A percentile compares a stretch with the other conserved stretches of the same genome.
Conservation (phyloP, 2,888 invertebrate genomes). For the Lathronympha strigana region DNA sequence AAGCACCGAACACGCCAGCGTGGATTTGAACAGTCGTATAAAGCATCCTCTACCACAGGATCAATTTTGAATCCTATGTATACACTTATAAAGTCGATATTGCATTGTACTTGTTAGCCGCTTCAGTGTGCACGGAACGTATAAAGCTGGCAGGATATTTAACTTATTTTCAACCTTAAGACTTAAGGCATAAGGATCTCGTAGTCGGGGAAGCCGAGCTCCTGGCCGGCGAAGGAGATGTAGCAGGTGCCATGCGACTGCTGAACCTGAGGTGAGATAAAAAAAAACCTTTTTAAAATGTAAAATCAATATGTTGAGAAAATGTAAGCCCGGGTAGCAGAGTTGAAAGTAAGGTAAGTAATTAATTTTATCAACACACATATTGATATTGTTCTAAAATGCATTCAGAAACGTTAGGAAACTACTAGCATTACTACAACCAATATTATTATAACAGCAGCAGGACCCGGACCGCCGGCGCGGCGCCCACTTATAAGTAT, state of each 20-base stretch:
- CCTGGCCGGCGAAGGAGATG: constrained; percentile 92
- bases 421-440: too few relatives aligned
- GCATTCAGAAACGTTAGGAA: too few relatives aligned
- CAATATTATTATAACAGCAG: too few relatives aligned
- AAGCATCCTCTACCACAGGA: neutral
- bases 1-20: constrained; percentile 16
- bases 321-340: too few relatives aligned
- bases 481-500: too few relatives aligned
- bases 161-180: constrained; percentile 13
- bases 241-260: constrained; percentile 92
- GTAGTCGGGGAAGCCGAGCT: constrained; percentile 91
- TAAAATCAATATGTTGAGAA: neutral
- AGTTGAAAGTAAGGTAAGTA: neutral
- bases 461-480: too few relatives aligned
- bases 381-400: too few relatives aligned
- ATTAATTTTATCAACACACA: too few relatives aligned
- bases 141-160: constrained; percentile 12
- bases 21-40: neutral
- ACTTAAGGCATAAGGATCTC: constrained; percentile 87
- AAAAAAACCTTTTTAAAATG: neutral
- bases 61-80: neutral
- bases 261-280: constrained; percentile 76
- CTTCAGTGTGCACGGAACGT: neutral
- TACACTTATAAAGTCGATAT: neutral
- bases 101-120: constrained; percentile 1